Evolutionary conservation across 2,797 vertebrate genomes (phyloP).

Genomic region (Sebastes reedi): DNA sequence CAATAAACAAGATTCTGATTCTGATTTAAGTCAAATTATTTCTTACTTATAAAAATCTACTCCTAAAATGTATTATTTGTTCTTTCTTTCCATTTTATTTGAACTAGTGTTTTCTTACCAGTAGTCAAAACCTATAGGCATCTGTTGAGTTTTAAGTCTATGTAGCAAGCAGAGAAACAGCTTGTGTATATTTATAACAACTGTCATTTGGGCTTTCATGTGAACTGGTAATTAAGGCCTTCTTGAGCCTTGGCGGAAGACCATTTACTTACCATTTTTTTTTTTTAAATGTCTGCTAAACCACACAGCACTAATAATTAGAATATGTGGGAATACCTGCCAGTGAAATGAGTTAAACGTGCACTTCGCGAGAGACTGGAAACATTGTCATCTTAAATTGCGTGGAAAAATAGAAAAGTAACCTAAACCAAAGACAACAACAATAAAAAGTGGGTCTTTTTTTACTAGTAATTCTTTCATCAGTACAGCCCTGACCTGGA

Average conservation of each 20-base stretch:
- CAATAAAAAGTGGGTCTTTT: not conserved
- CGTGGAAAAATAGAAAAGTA: not conserved
- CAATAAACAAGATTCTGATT: no score
- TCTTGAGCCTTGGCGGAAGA: not conserved
- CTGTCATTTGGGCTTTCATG: not conserved
- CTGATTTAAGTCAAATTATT: no score
- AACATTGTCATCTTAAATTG: not conserved
- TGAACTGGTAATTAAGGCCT: not conserved
- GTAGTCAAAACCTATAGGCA: no score
- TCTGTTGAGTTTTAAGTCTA: no score
- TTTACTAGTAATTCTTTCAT: not conserved
- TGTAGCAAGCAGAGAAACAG: no score
- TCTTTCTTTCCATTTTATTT: no score
- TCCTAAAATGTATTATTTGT: no score
- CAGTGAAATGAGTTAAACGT: not conserved
- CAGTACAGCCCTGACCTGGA: slow-evolving; percentile 26
- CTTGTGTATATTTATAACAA: not conserved
- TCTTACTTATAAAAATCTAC: no score
- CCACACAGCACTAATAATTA: not conserved
- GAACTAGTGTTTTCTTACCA: no score
- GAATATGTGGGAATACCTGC: not conserved
- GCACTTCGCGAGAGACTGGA: not conserved
- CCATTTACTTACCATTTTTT: not conserved
- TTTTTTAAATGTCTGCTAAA: not conserved
- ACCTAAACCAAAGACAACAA: not conserved